Base-by-base conservation (phyloP, 2,888 invertebrate species). In the Phrixothrix hirtus region DNA sequence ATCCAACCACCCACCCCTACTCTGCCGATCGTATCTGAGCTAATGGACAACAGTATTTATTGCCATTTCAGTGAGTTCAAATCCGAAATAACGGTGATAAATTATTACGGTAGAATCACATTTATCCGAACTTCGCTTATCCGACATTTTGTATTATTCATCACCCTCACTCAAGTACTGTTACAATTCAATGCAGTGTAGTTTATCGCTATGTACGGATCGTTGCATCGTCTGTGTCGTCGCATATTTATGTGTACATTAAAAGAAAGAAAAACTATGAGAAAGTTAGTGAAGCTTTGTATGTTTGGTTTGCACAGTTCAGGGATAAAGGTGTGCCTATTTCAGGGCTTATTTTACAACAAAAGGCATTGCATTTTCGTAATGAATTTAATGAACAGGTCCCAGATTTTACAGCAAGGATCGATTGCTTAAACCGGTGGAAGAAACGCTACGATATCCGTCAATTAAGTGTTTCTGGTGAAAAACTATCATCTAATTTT, bases 401-500 rank as follows among this genome's bases (percentile, higher is more conserved):
- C 11, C 25, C 15, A 14, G 21, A n/a, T 3, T 42, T 48, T 14
- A 42, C 26, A 25, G 42, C 42, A 1, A 48, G 35, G 34, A 11
- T 11, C n/a, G 48, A 42, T 5, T 48, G 32, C 42, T 35, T 48
- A 12, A 32, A 48, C 21, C 21, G 42, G 3, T 48, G 48, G 42
- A 42, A 48, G 16, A 41, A 48, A 15, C 13, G 42, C 10, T 13
- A 46, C 26, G 39, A 37, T 30, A 16, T 46, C 12, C n/a, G 47
- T 2, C 47, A 46, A 21, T 29, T 46, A 14, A 29, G 11, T 13
- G 25, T 48, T 25, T 41, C 31, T 11, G 32, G 48, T 6, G 62
- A 62, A 48, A 56, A 59, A 54, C 29, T 59, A 17, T 60, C 57
- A 26, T 55, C 58, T 16, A 49, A 59, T 32, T 34, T 29, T 13